phyloP scores from a whole-genome alignment of 2,113 vertebrate genomes.

The Polypterus bichir region DNA sequence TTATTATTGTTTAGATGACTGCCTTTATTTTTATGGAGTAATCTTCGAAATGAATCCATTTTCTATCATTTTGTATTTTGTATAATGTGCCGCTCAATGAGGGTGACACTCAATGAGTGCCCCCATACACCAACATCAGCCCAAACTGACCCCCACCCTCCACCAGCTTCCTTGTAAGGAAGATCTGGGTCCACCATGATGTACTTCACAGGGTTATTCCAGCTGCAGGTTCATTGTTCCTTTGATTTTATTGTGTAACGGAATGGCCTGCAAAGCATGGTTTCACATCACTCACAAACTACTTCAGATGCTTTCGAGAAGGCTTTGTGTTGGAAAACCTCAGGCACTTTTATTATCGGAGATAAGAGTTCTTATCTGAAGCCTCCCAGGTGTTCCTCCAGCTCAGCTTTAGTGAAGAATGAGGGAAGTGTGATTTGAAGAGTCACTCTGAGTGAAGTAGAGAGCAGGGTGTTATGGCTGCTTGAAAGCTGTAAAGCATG shows the following conservation, averaged over 20 bases:
- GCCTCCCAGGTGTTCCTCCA: not conserved
- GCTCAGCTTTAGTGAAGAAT: not conserved
- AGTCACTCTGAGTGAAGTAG: not conserved
- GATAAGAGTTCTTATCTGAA: not conserved
- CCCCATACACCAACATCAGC: no score
- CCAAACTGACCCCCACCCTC: no score
- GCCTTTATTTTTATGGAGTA: no score
- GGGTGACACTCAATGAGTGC: no score
- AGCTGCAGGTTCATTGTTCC: constrained; percentile 1
- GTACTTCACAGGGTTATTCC: constrained; percentile 8
- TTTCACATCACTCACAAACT: not conserved
- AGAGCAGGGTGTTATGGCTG: not conserved
- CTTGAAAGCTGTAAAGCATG: constrained; percentile 3
- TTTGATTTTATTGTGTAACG: constrained; percentile 2
- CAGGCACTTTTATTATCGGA: not conserved
- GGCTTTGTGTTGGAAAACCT: not conserved
- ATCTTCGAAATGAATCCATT: no score
- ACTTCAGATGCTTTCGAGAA: not conserved
- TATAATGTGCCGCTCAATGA: no score
- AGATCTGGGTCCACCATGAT: no score
- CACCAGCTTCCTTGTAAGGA: no score
- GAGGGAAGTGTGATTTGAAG: not conserved
- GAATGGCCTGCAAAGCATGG: not conserved
- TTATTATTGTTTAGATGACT: no score
- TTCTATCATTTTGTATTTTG: no score